phyloP scores from a whole-genome alignment of 1,140 invertebrate species.

The Drosophila pachea region DNA sequence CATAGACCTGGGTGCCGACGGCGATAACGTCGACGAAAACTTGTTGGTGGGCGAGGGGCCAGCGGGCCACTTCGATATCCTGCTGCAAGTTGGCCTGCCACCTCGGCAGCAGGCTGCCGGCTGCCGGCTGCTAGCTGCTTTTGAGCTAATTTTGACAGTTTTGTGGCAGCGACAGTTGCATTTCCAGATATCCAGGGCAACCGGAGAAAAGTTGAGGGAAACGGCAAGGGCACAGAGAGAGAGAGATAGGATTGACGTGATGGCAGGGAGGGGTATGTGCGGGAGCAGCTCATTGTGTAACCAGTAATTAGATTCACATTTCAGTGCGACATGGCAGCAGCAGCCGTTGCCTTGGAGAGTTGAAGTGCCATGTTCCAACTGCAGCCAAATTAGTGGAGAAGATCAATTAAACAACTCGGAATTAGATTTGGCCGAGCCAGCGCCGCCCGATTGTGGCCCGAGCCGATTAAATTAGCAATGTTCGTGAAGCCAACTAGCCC shows the following conservation, averaged over 20 bases:
- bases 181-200: constrained; percentile 58
- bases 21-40: constrained; percentile 28
- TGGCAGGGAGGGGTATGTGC: not conserved
- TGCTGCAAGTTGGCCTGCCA: constrained; percentile 31
- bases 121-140: constrained; percentile 27
- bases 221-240: not conserved
- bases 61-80: constrained; percentile 24
- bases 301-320: constrained; percentile 69
- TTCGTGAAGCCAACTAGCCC: constrained; percentile 40
- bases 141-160: constrained; percentile 65
- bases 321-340: constrained; percentile 18
- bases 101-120: too few species aligned
- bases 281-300: constrained; percentile 52
- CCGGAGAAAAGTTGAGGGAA: constrained; percentile 47
- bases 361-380: constrained; percentile 41
- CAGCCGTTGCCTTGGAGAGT: constrained; percentile 15
- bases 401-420: constrained; percentile 67
- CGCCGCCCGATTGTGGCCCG: constrained; percentile 34
- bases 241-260: not conserved
- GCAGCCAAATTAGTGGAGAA: constrained; percentile 43
- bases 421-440: constrained; percentile 24
- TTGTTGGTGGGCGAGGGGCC: not conserved
- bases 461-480: constrained; percentile 67
- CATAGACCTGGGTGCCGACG: not conserved
- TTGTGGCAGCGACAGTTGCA: constrained; percentile 46